phyloP scores from a whole-genome alignment of 2,113 vertebrate genomes.

The Heterotis niloticus region DNA sequence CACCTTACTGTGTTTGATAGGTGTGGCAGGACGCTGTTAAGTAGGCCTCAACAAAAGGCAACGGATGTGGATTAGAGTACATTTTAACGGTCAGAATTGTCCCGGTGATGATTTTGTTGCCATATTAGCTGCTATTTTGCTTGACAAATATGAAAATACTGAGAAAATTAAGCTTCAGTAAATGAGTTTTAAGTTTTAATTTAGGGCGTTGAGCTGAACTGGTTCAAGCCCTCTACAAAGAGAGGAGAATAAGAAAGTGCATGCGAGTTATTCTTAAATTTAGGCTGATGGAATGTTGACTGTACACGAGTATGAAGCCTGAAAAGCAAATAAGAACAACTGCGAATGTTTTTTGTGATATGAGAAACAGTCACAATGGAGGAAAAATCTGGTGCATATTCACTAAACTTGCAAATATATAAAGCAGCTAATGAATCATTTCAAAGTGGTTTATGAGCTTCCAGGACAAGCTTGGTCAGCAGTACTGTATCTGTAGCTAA shows the following conservation, averaged over 20 bases:
- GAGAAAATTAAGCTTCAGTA: not conserved
- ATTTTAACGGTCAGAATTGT: not conserved
- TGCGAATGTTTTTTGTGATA: not conserved
- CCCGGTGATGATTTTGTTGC: not conserved
- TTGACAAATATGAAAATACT: slow-evolving; percentile 10
- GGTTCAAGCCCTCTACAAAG: too few species aligned
- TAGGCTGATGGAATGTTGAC: too few species aligned
- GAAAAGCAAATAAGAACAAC: too few species aligned
- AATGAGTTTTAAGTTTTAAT: not conserved
- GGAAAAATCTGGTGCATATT: not conserved
- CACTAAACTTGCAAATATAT: too few species aligned
- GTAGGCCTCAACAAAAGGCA: slow-evolving; percentile 20
- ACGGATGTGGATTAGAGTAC: not conserved
- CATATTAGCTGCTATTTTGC: not conserved
- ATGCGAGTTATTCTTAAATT: too few species aligned
- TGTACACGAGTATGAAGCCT: too few species aligned
- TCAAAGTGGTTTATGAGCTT: not conserved
- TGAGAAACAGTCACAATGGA: not conserved
- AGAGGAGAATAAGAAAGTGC: too few species aligned
- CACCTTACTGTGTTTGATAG: not conserved
- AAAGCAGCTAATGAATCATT: too few species aligned
- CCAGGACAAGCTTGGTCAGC: not conserved
- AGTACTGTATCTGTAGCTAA: not conserved
- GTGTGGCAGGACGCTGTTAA: slow-evolving; percentile 15
- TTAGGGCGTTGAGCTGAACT: too few species aligned